Evolutionary conservation across 1,140 invertebrate genomes (phyloP).

Genomic region (Orchesella cincta): DNA sequence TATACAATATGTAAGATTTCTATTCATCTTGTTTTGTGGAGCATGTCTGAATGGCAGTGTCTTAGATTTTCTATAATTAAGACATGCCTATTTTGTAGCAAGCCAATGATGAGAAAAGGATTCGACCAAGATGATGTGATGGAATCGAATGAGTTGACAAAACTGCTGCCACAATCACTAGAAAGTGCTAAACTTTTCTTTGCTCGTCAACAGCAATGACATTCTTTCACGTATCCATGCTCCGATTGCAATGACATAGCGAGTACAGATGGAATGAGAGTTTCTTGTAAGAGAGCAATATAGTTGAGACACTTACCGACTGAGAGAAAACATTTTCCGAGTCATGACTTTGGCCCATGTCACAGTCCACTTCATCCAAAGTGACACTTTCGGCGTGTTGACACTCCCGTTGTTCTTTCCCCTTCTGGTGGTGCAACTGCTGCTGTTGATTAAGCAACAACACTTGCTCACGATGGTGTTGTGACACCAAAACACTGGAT

Average conservation of each 20-base stretch:
- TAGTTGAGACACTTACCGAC: slow-evolving; percentile 47
- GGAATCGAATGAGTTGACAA: slow-evolving; percentile 23
- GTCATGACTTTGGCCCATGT: slow-evolving; percentile 51
- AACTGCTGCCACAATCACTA: slow-evolving; percentile 23
- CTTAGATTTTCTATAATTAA: slow-evolving; percentile 7
- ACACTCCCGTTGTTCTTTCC: too few relatives aligned
- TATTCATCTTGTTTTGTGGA: too few relatives aligned
- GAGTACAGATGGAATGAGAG: neutral
- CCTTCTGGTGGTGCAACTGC: neutral
- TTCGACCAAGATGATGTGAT: neutral
- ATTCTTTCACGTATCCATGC: neutral
- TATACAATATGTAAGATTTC: neutral
- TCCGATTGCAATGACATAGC: neutral
- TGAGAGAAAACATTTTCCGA: slow-evolving; percentile 44
- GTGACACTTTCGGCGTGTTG: slow-evolving; percentile 22
- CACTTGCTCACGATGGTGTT: slow-evolving; percentile 3
- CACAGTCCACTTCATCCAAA: slow-evolving; percentile 28
- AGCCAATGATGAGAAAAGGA: neutral
- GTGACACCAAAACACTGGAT: neutral
- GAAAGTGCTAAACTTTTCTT: too few relatives aligned
- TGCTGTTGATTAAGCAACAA: slow-evolving; percentile 5
- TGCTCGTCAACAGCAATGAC: neutral
- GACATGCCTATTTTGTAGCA: slow-evolving; percentile 9
- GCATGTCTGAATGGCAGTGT: too few relatives aligned
- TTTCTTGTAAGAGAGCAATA: too few relatives aligned